phyloP scores from a whole-genome alignment of 2,888 invertebrate species.

The Drosophila niveifrons region DNA sequence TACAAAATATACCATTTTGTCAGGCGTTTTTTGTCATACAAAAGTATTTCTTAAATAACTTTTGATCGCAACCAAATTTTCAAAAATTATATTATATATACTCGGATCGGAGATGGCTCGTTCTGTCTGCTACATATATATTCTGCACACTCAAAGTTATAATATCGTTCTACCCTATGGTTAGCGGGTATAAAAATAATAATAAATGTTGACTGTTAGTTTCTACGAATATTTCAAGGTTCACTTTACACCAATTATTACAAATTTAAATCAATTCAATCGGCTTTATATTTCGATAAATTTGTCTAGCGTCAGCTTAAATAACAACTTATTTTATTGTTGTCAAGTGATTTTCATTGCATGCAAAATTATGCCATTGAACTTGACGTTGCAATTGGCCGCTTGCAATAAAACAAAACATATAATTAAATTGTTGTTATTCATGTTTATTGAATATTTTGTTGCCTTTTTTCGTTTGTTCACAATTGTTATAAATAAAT shows the following conservation, averaged over 20 bases:
- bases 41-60: too few species aligned
- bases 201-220: neutral
- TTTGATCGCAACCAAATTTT: too few species aligned
- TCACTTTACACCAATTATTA: too few species aligned
- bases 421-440: conserved; percentile 37
- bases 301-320: neutral
- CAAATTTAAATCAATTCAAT: neutral
- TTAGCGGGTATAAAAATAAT: too few species aligned
- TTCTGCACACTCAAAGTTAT: too few species aligned
- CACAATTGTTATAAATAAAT: conserved; percentile 7
- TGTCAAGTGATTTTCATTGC: conserved; percentile 11
- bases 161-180: too few species aligned
- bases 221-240: too few species aligned
- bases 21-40: too few species aligned
- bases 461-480: conserved; percentile 9
- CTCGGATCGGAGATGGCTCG: too few species aligned
- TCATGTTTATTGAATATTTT: conserved; percentile 4
- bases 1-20: too few species aligned
- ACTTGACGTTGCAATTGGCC: conserved; percentile 41
- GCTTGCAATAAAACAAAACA: conserved; percentile 13
- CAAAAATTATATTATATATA: too few species aligned
- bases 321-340: neutral
- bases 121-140: too few species aligned
- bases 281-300: neutral
- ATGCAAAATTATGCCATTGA: conserved; percentile 54